These are phyloP conservation scores for Bimastos eiseni DNA, from an alignment of 2,888 invertebrate species.

Conservation along the genomic window DNA sequence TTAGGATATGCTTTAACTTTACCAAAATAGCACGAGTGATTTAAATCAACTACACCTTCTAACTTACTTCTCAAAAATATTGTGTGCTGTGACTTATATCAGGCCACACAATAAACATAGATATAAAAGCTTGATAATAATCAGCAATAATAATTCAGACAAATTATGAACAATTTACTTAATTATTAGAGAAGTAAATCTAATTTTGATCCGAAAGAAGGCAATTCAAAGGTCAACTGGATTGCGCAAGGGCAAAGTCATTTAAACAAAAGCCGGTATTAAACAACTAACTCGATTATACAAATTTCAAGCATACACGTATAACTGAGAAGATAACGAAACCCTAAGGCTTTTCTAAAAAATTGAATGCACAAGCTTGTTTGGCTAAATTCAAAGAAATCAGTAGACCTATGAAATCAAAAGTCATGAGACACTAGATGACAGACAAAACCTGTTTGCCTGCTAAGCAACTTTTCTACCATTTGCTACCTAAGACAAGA, in stretches of 20 bases:
- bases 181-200: background rate
- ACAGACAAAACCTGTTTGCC: background rate
- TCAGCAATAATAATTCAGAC: background rate
- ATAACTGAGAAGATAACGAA: background rate
- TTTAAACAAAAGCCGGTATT: background rate
- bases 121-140: background rate
- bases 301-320: background rate
- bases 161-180: background rate
- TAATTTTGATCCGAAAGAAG: background rate
- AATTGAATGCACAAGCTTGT: background rate
- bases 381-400: background rate
- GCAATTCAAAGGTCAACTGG: background rate
- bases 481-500: background rate
- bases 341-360: background rate
- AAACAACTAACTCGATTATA: background rate
- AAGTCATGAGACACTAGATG: background rate
- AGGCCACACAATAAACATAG: background rate
- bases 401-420: background rate
- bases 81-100: too few species aligned
- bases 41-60: too few species aligned
- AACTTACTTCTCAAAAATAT: too few species aligned
- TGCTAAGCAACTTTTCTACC: background rate
- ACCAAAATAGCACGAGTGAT: too few species aligned
- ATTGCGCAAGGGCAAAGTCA: background rate
- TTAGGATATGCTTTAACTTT: too few species aligned